Percentiles rank a stretch among this genome's conserved stretches.
Evolutionary conservation across 2,888 invertebrate genomes (phyloP).

Genomic region (Andricus quercusramuli): DNA sequence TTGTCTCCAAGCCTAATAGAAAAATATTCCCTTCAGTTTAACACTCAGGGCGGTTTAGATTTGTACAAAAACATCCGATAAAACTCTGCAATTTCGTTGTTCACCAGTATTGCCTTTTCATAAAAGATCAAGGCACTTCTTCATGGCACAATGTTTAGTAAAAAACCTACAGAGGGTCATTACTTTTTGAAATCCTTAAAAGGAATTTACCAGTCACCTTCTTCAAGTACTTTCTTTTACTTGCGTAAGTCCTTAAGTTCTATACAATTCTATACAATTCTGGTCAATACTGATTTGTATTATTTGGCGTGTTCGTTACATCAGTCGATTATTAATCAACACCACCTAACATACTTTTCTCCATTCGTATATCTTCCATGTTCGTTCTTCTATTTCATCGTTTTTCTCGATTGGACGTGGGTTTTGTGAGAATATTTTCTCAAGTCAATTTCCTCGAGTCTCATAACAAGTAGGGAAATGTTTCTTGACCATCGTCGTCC

Average conservation of each 20-base stretch:
- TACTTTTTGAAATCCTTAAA: background rate
- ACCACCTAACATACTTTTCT: slow-evolving; percentile 5
- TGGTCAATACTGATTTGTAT: slow-evolving; percentile 72
- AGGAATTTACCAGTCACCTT: slow-evolving; percentile 20
- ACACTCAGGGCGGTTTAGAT: background rate
- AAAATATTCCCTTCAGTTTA: slow-evolving; percentile 17
- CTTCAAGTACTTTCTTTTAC: slow-evolving; percentile 7
- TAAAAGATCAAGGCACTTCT: slow-evolving; percentile 47
- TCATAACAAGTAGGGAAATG: slow-evolving; percentile 76
- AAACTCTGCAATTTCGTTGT: background rate
- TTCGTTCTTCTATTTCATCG: background rate
- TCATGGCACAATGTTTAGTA: slow-evolving; percentile 50
- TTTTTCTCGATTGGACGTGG: background rate
- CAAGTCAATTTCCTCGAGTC: slow-evolving; percentile 22
- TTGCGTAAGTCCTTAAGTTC: slow-evolving; percentile 6
- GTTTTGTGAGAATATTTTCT: slow-evolving; percentile 4
- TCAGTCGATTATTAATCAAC: slow-evolving; percentile 58
- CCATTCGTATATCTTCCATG: background rate
- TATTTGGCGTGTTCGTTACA: slow-evolving; percentile 69
- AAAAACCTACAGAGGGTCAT: slow-evolving; percentile 19
- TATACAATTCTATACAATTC: slow-evolving; percentile 11
- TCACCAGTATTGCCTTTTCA: slow-evolving; percentile 12
- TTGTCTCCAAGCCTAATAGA: background rate
- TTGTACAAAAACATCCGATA: slow-evolving; percentile 27
- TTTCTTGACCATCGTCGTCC: slow-evolving; percentile 69